Conservation (phyloP, 2,797 vertebrate genomes). For the Melanotaenia trifasciata region DNA sequence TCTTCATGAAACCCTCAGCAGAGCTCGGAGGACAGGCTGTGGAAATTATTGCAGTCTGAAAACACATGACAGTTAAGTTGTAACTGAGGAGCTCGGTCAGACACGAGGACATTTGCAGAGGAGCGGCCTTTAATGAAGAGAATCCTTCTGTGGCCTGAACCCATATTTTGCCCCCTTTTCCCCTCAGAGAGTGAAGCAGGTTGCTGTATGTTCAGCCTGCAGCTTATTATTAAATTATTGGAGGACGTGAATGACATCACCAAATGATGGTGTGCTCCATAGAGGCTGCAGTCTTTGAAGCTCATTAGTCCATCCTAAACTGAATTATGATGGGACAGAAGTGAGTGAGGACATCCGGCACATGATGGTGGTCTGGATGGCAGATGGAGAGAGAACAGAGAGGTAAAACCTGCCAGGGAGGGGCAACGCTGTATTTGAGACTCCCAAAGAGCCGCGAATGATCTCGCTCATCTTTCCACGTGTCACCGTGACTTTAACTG, state of each 20-base stretch:
- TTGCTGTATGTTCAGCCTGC: not conserved
- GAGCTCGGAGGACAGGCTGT: slow-evolving; percentile 10
- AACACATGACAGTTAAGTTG: slow-evolving; percentile 9
- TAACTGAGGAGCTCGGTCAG: slow-evolving; percentile 42
- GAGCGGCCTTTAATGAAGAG: slow-evolving; percentile 37
- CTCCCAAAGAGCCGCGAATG: slow-evolving; percentile 41
- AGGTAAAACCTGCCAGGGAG: slow-evolving; percentile 25
- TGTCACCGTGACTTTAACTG: slow-evolving; percentile 19
- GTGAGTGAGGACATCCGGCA: slow-evolving; percentile 30
- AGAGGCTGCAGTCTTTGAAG: slow-evolving; percentile 26
- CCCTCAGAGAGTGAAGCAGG: slow-evolving; percentile 2
- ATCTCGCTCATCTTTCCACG: slow-evolving; percentile 9
- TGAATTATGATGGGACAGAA: slow-evolving; percentile 53
- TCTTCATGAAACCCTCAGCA: not conserved
- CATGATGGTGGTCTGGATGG: slow-evolving; percentile 14
- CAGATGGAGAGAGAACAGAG: slow-evolving; percentile 30
- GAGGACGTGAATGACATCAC: slow-evolving; percentile 39
- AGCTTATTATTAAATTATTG: slow-evolving; percentile 10
- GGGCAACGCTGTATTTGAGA: slow-evolving; percentile 23
- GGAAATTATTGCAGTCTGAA: not conserved
- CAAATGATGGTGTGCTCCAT: slow-evolving; percentile 10
- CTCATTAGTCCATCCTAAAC: slow-evolving; percentile 41
- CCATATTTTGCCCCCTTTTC: slow-evolving; percentile 2
- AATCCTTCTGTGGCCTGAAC: slow-evolving; percentile 10
- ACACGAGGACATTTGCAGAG: slow-evolving; percentile 30